Conservation (phyloP, 2,113 vertebrate species). For the Poecilia latipinna region DNA sequence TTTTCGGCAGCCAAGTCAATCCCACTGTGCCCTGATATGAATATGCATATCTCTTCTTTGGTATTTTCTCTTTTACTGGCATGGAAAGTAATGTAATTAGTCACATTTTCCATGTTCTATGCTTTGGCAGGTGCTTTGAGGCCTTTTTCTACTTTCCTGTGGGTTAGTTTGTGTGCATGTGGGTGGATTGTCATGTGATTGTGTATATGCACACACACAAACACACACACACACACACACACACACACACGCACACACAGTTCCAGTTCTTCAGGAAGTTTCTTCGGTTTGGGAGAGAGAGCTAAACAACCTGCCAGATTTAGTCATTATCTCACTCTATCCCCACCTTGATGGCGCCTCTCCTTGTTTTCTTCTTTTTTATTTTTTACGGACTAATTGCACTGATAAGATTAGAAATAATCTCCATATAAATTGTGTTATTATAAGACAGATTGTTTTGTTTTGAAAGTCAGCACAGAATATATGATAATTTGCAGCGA, state of each 20-base stretch:
- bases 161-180: constrained; percentile 1
- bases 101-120: constrained; percentile 63
- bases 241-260: neutral
- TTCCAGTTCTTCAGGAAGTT: constrained; percentile 57
- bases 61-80: constrained; percentile 76
- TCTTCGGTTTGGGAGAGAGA: constrained; percentile 64
- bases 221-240: neutral
- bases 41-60: constrained; percentile 76
- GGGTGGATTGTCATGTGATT: neutral
- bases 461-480: neutral
- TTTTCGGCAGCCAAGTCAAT: constrained; percentile 66
- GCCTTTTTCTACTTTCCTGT: constrained; percentile 21
- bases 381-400: neutral
- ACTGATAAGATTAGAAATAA: neutral
- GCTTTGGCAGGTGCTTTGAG: constrained; percentile 70
- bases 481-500: neutral
- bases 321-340: neutral
- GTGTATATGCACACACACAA: neutral
- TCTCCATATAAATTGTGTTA: neutral
- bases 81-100: constrained; percentile 79
- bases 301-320: constrained; percentile 31
- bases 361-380: neutral
- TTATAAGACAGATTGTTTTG: neutral
- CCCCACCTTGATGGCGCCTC: neutral
- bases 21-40: constrained; percentile 65